A percentile compares a stretch with the other conserved stretches of the same genome.
These are phyloP conservation scores for Carapus acus DNA, from an alignment of 2,797 vertebrate genomes.

Conservation along the genomic window DNA sequence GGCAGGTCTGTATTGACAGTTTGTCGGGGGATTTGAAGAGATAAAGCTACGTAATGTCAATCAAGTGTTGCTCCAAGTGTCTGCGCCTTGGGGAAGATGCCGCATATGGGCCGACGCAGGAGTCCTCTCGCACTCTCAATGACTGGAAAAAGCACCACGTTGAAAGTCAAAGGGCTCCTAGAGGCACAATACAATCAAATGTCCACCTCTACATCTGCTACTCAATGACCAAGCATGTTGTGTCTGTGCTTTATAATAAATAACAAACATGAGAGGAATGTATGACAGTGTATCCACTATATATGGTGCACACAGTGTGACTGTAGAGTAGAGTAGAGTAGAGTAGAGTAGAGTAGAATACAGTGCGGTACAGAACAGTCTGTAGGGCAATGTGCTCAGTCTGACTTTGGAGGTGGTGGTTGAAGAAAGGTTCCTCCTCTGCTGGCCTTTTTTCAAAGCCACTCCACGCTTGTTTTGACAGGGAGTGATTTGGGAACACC, in stretches of 20 bases:
- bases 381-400: too few species aligned
- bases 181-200: not conserved
- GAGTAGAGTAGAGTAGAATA: too few species aligned
- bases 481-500: conserved; percentile 3
- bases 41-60: conserved; percentile 48
- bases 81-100: conserved; percentile 16
- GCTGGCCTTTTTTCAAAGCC: conserved; percentile 4
- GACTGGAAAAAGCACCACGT: conserved; percentile 7
- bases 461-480: conserved; percentile 10
- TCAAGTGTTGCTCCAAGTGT: conserved; percentile 37
- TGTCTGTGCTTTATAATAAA: too few species aligned
- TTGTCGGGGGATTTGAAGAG: conserved; percentile 47
- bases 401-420: not conserved
- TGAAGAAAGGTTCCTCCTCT: conserved; percentile 3
- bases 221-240: too few species aligned
- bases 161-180: not conserved
- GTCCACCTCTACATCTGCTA: too few species aligned
- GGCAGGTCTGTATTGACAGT: conserved; percentile 47
- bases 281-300: too few species aligned
- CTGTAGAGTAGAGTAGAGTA: too few species aligned
- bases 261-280: too few species aligned
- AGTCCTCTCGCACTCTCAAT: conserved; percentile 14
- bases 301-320: too few species aligned
- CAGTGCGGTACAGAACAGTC: too few species aligned
- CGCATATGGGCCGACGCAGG: not conserved